Percentiles rank a stretch among this genome's conserved stretches.
Conservation (phyloP, 2,888 invertebrate genomes). For the Lobophora halterata region DNA sequence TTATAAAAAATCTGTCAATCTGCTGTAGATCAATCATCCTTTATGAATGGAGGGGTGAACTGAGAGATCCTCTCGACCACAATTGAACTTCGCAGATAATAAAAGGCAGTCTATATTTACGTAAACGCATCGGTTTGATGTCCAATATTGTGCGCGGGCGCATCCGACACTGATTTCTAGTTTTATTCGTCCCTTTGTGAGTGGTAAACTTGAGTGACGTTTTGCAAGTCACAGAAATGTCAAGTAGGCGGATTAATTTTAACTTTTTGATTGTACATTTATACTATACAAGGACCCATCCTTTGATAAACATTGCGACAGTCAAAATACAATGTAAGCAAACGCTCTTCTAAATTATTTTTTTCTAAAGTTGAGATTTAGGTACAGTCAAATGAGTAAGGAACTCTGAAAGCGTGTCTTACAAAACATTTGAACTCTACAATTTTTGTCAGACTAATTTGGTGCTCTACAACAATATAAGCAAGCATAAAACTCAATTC, state of each 20-base stretch:
- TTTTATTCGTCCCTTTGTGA: slow-evolving; percentile 45
- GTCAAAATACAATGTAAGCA: too few species aligned
- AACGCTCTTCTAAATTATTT: too few species aligned
- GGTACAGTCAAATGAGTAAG: too few species aligned
- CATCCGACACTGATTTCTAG: slow-evolving; percentile 60
- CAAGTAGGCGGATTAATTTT: slow-evolving; percentile 52
- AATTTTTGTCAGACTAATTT: too few species aligned
- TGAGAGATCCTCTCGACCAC: slow-evolving; percentile 53
- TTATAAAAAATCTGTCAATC: slow-evolving; percentile 79
- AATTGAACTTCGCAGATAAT: slow-evolving; percentile 73
- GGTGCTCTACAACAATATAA: too few species aligned
- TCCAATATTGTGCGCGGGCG: slow-evolving; percentile 66
- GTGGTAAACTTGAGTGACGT: slow-evolving; percentile 60
- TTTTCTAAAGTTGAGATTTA: too few species aligned
- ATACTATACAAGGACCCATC: too few species aligned
- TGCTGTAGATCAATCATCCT: slow-evolving; percentile 78
- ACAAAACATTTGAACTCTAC: too few species aligned
- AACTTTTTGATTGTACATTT: slow-evolving; percentile 24
- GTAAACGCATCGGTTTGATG: slow-evolving; percentile 75
- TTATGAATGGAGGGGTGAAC: slow-evolving; percentile 72
- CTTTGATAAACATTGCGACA: too few species aligned
- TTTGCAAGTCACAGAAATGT: slow-evolving; percentile 50
- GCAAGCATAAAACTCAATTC: too few species aligned
- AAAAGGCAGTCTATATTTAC: slow-evolving; percentile 74
- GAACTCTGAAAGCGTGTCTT: too few species aligned